Evolutionary conservation across 2,797 vertebrate species (phyloP).

Genomic region (Sylvia borin): DNA sequence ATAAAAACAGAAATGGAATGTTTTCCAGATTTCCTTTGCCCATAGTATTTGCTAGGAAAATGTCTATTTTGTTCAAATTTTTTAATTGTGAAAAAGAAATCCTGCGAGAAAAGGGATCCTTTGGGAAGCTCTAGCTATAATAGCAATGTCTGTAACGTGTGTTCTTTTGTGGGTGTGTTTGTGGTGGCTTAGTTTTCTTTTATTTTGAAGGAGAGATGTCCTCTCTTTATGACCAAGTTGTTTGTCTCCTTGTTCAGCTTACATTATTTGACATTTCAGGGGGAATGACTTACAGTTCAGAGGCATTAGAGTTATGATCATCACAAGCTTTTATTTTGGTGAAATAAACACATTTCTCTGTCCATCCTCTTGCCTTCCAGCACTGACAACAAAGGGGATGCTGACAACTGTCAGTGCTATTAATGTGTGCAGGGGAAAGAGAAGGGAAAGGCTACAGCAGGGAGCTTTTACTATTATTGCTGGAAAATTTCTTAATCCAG

Average conservation of each 20-base stretch:
- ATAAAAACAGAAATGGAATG: background rate
- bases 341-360: conserved; percentile 41
- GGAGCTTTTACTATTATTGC: background rate
- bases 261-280: background rate
- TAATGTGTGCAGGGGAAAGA: background rate
- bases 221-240: background rate
- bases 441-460: background rate
- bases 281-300: conserved; percentile 32
- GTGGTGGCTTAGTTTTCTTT: background rate
- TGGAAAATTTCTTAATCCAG: background rate
- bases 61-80: background rate
- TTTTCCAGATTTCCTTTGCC: background rate
- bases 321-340: conserved; percentile 14
- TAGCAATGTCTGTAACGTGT: background rate
- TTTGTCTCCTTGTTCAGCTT: background rate
- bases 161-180: background rate
- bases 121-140: background rate
- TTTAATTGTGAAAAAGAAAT: background rate
- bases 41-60: background rate
- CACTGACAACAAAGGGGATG: background rate
- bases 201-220: background rate
- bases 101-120: background rate
- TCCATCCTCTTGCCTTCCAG: background rate
- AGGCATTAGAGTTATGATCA: conserved; percentile 16
- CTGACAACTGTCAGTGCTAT: conserved; percentile 19